phyloP scores from a whole-genome alignment of 2,888 invertebrate genomes.

The Abrostola tripartita region DNA sequence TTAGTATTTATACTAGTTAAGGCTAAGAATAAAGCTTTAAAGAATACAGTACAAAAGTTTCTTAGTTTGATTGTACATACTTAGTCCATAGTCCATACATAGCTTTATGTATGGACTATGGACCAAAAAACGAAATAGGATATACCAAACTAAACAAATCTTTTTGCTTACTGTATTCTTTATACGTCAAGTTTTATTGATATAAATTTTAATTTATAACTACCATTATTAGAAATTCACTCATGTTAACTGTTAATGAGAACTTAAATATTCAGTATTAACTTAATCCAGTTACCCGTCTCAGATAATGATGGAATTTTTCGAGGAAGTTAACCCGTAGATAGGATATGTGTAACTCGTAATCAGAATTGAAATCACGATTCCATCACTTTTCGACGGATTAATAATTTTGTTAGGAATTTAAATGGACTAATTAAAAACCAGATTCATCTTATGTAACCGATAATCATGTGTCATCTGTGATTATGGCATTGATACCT shows the following conservation, averaged over 20 bases:
- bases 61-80: too few relatives aligned
- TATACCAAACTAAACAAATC: too few relatives aligned
- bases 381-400: conserved; percentile 10
- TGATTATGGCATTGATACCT: neutral
- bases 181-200: too few relatives aligned
- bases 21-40: too few relatives aligned
- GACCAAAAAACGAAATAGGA: too few relatives aligned
- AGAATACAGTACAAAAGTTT: too few relatives aligned
- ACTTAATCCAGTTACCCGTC: neutral
- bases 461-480: conserved; percentile 2
- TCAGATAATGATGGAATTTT: conserved; percentile 1
- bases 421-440: conserved; percentile 8
- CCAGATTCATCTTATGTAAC: neutral
- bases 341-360: conserved; percentile 1
- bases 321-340: conserved; percentile 3
- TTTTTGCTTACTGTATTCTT: too few relatives aligned
- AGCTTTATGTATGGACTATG: too few relatives aligned
- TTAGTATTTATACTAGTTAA: too few relatives aligned
- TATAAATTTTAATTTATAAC: too few relatives aligned
- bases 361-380: conserved; percentile 4
- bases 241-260: neutral
- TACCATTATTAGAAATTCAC: too few relatives aligned
- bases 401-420: conserved; percentile 16
- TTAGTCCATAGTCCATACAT: too few relatives aligned
- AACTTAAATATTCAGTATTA: neutral